phyloP scores from a whole-genome alignment of 2,797 vertebrate genomes.

The Buphagus erythrorhynchus region DNA sequence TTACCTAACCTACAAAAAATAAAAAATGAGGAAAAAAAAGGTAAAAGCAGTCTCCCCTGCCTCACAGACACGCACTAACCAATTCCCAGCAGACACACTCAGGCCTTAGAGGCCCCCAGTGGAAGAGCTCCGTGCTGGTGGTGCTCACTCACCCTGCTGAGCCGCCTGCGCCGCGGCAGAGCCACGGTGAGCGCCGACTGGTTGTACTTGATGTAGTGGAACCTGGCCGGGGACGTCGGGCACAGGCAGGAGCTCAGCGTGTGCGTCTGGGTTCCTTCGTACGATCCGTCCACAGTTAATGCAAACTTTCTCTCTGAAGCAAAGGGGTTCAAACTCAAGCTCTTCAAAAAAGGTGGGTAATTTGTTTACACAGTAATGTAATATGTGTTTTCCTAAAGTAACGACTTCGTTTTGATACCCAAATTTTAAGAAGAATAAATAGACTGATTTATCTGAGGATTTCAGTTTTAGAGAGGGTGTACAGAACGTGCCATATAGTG shows the following conservation, averaged over 20 bases:
- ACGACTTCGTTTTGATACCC: accelerated
- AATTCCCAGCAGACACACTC: not conserved
- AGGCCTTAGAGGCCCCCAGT: not conserved
- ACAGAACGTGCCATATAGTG: accelerated
- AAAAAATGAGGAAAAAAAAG: too few species aligned
- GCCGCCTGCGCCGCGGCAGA: slow-evolving; percentile 4
- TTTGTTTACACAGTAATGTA: not conserved
- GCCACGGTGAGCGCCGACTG: slow-evolving; percentile 37
- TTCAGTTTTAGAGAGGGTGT: not conserved
- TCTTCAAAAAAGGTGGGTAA: not conserved
- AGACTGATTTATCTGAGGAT: not conserved
- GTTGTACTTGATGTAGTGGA: slow-evolving; percentile 81
- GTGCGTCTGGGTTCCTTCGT: slow-evolving; percentile 69
- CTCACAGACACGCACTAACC: not conserved
- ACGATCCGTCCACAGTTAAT: slow-evolving; percentile 80
- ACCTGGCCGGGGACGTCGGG: slow-evolving; percentile 44
- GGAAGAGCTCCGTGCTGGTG: accelerated
- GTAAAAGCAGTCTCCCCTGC: not conserved
- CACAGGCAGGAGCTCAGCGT: slow-evolving; percentile 30
- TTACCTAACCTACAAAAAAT: not conserved
- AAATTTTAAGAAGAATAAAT: not conserved
- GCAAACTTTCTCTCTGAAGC: slow-evolving; percentile 72
- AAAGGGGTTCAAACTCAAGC: not conserved
- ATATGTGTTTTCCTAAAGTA: not conserved
- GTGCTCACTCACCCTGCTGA: slow-evolving; percentile 30